Evolutionary conservation across 2,113 vertebrate species (phyloP).

Genomic region (Paradisaea rubra): DNA sequence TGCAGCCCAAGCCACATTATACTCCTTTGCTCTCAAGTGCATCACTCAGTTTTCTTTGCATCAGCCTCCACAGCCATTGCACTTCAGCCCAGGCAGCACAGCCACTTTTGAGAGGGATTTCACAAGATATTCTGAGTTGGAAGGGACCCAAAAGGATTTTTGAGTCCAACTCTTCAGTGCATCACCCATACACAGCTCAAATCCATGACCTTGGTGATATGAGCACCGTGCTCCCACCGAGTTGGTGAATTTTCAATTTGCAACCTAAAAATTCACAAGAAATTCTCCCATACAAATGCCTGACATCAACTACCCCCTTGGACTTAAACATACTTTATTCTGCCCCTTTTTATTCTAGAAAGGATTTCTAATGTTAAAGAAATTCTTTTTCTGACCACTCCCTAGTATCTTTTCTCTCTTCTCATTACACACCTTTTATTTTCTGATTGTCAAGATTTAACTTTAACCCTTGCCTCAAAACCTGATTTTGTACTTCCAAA

Average conservation of each 20-base stretch:
- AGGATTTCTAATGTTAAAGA: not conserved
- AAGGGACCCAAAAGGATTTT: not conserved
- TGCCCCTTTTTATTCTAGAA: not conserved
- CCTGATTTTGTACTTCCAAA: not conserved
- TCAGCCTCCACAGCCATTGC: not conserved
- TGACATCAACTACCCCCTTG: not conserved
- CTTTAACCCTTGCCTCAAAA: not conserved
- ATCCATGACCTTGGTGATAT: not conserved
- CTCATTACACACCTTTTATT: not conserved
- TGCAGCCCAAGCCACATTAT: not conserved
- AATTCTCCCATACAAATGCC: not conserved
- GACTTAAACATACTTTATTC: not conserved
- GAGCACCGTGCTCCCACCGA: fast-evolving
- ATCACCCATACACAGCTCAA: not conserved
- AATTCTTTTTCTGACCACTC: not conserved
- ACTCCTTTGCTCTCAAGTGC: not conserved
- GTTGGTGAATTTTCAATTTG: not conserved
- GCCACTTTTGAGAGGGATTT: not conserved
- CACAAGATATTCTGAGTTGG: not conserved
- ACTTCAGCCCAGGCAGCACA: not conserved
- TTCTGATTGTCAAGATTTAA: not conserved
- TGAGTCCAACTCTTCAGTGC: not conserved
- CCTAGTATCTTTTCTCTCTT: not conserved
- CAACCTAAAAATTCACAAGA: not conserved
- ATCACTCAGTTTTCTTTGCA: not conserved